Evolutionary conservation across 2,797 vertebrate species (phyloP).

Genomic region (Enteromius argenteus): DNA sequence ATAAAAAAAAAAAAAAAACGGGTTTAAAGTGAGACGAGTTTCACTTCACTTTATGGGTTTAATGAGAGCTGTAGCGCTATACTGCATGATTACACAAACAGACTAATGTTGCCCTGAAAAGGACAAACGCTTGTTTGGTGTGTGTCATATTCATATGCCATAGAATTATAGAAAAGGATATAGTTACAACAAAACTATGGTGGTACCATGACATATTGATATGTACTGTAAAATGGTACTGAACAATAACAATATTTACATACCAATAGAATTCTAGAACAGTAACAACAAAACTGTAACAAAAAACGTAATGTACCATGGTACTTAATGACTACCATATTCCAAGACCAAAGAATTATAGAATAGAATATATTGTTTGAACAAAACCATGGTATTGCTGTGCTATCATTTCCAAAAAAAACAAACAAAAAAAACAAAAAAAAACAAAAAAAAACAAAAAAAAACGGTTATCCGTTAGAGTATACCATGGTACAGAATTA

Average conservation of each 20-base stretch:
- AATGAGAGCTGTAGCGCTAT: no score
- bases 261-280: background rate
- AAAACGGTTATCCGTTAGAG: rapidly evolving
- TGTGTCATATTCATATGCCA: background rate
- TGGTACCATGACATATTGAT: background rate
- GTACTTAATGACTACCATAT: background rate
- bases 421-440: background rate
- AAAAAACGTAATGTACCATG: no score
- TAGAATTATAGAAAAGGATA: background rate
- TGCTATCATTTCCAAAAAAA: background rate
- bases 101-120: no score
- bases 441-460: no score
- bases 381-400: background rate
- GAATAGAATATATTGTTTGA: background rate
- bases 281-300: background rate
- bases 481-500: background rate
- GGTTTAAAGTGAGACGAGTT: no score
- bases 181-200: background rate
- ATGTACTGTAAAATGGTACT: background rate
- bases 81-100: no score
- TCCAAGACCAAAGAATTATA: background rate
- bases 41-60: no score
- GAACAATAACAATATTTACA: background rate
- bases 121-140: no score
- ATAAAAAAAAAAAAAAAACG: no score